phyloP scores from a whole-genome alignment of 2,888 invertebrate species.

The Polietes domitor region DNA sequence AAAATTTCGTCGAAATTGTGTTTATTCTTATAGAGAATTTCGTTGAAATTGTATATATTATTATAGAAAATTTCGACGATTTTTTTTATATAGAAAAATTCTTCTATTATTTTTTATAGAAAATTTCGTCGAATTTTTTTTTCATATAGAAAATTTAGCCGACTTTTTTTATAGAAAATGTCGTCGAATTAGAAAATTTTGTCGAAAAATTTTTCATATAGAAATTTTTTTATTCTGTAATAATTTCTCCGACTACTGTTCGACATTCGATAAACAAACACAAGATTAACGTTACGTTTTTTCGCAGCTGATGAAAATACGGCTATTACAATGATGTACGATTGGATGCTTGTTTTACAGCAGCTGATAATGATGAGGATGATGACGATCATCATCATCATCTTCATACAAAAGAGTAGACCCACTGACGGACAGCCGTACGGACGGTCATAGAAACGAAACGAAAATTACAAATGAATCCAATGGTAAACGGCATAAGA shows the following conservation, averaged over 20 bases:
- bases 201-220: too few relatives aligned
- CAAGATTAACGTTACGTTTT: slow-evolving; percentile 69
- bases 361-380: slow-evolving; percentile 25
- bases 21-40: too few relatives aligned
- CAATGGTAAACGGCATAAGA: slow-evolving; percentile 51
- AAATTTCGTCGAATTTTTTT: too few relatives aligned
- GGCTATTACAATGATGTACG: slow-evolving; percentile 21
- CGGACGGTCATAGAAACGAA: slow-evolving; percentile 32
- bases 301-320: slow-evolving; percentile 69
- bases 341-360: neutral
- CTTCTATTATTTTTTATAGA: too few relatives aligned
- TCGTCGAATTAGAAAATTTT: too few relatives aligned
- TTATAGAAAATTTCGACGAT: too few relatives aligned
- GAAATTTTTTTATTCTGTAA: too few relatives aligned
- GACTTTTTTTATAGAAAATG: too few relatives aligned
- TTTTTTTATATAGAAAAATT: too few relatives aligned
- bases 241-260: neutral
- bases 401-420: slow-evolving; percentile 17
- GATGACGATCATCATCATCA: slow-evolving; percentile 30
- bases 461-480: slow-evolving; percentile 34
- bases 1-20: too few relatives aligned
- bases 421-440: slow-evolving; percentile 34
- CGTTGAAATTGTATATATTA: too few relatives aligned
- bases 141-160: too few relatives aligned
- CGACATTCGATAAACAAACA: slow-evolving; percentile 15